These are phyloP conservation scores for Triops longicaudatus DNA, from an alignment of 1,140 invertebrate genomes.

Conservation along the genomic window DNA sequence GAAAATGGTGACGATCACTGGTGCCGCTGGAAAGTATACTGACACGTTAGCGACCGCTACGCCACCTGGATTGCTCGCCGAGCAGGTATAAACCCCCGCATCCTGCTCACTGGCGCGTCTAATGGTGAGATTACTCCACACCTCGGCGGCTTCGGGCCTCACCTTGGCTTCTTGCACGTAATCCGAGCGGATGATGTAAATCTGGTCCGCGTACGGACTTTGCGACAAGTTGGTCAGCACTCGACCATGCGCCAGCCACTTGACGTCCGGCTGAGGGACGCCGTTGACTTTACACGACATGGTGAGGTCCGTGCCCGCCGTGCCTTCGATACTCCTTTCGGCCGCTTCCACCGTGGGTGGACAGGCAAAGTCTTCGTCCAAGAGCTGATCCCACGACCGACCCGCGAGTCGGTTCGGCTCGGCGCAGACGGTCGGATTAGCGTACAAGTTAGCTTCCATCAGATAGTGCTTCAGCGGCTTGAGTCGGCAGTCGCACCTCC, in stretches of 20 bases:
- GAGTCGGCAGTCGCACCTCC: conserved; percentile 77
- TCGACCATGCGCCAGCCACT: conserved; percentile 66
- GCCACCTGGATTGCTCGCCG: conserved; percentile 64
- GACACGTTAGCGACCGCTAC: conserved; percentile 56
- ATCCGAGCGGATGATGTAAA: conserved; percentile 37
- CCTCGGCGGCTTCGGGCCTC: conserved; percentile 39
- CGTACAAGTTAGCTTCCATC: conserved; percentile 59
- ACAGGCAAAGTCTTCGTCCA: conserved; percentile 61
- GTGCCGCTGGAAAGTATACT: conserved; percentile 57
- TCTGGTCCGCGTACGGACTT: conserved; percentile 36
- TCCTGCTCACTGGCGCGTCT: conserved; percentile 59
- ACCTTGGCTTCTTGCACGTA: conserved; percentile 36
- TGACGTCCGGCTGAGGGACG: conserved; percentile 70
- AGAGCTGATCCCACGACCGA: conserved; percentile 56
- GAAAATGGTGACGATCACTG: conserved; percentile 34
- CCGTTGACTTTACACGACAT: conserved; percentile 70
- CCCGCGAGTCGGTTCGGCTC: conserved; percentile 49
- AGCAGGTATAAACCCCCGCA: conserved; percentile 72
- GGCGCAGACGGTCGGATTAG: conserved; percentile 53
- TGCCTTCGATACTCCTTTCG: conserved; percentile 53
- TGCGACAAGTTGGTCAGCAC: conserved; percentile 49
- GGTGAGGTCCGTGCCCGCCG: conserved; percentile 63
- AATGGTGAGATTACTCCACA: conserved; percentile 69
- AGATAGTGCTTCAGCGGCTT: conserved; percentile 73
- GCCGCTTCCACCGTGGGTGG: conserved; percentile 51